Percentiles rank a stretch among this genome's conserved stretches.
These are phyloP conservation scores for Habrosyne pyritoides DNA, from an alignment of 2,888 invertebrate species.

Conservation along the genomic window DNA sequence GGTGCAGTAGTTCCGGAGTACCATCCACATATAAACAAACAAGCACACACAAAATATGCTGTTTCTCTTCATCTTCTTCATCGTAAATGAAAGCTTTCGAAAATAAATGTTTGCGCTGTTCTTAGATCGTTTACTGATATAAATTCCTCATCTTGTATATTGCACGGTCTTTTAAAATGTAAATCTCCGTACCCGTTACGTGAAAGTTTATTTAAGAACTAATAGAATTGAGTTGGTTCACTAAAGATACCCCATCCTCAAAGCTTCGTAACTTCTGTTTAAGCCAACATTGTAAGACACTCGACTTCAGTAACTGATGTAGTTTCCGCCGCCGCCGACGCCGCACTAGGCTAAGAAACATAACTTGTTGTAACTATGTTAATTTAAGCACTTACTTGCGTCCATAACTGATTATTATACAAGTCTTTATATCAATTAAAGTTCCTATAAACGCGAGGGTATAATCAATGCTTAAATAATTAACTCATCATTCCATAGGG, in stretches of 20 bases:
- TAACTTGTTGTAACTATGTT: constrained; percentile 31
- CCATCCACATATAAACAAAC: no score
- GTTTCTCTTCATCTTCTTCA: no score
- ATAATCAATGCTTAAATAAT: constrained; percentile 1
- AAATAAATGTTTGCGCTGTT: no score
- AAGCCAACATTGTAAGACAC: constrained; percentile 15
- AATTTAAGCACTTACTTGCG: constrained; percentile 34
- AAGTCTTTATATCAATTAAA: constrained; percentile 26
- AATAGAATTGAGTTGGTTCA: constrained; percentile 3
- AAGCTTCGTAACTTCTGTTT: constrained; percentile 9
- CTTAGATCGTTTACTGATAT: no score
- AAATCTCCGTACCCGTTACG: background rate
- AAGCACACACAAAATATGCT: no score
- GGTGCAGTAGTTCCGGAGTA: no score
- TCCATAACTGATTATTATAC: constrained; percentile 36
- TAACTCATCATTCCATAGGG: background rate
- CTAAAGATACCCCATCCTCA: constrained; percentile 9
- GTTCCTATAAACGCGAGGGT: constrained; percentile 19
- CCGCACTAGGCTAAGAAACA: constrained; percentile 16
- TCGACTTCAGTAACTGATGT: constrained; percentile 25
- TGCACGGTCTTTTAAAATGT: background rate
- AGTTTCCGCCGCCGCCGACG: constrained; percentile 16
- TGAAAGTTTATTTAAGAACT: background rate
- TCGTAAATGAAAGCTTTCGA: no score
- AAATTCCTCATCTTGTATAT: no score